Percentiles rank a stretch among this genome's conserved stretches.
Evolutionary conservation across 1,140 invertebrate genomes (phyloP).

Genomic region (Drosophila sturtevanti): DNA sequence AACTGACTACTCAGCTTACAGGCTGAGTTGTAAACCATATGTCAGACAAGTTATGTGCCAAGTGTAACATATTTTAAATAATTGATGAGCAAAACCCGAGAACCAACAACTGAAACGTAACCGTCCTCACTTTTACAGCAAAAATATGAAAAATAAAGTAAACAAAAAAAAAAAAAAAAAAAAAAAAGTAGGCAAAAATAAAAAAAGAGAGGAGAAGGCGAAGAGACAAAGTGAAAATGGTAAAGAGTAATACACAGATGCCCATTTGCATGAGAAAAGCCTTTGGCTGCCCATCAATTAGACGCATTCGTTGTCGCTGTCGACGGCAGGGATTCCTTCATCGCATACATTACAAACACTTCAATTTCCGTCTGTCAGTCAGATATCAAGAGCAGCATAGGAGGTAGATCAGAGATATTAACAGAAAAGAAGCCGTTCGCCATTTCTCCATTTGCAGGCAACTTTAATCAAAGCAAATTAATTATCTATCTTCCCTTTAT

Average conservation of each 20-base stretch:
- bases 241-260: slow-evolving; percentile 27
- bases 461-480: slow-evolving; percentile 77
- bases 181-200: neutral
- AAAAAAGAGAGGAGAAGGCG: neutral
- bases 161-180: neutral
- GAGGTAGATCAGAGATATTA: slow-evolving; percentile 22
- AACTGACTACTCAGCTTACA: slow-evolving; percentile 56
- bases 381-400: slow-evolving; percentile 14
- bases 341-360: slow-evolving; percentile 69
- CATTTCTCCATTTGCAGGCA: slow-evolving; percentile 49
- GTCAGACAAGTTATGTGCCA: slow-evolving; percentile 70
- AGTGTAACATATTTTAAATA: slow-evolving; percentile 78
- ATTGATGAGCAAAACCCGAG: slow-evolving; percentile 60
- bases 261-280: slow-evolving; percentile 68
- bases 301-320: slow-evolving; percentile 49
- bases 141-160: neutral
- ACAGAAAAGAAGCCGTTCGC: neutral
- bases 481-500: slow-evolving; percentile 62
- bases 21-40: slow-evolving; percentile 42
- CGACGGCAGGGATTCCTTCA: slow-evolving; percentile 32
- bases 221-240: neutral
- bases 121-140: slow-evolving; percentile 17
- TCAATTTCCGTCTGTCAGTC: slow-evolving; percentile 69
- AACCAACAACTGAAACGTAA: neutral
- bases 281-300: slow-evolving; percentile 71